These are phyloP conservation scores for Prosopocoilus inquinatus DNA, from an alignment of 2,888 invertebrate species.

Conservation along the genomic window DNA sequence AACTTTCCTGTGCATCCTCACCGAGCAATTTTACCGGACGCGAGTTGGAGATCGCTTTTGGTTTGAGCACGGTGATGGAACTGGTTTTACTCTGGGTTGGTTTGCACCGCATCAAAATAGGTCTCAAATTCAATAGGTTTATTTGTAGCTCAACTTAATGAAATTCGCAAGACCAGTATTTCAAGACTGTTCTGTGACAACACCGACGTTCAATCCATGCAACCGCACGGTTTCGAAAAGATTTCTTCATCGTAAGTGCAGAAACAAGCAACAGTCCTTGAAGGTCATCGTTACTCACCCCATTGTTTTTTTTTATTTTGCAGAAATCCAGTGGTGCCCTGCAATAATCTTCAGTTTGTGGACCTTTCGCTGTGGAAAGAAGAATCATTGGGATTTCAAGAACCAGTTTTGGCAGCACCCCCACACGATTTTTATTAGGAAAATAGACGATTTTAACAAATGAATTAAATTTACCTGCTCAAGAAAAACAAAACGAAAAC, in stretches of 20 bases:
- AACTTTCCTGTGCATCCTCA: conserved; percentile 83
- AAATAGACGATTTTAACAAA: conserved; percentile 2
- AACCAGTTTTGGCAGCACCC: conserved; percentile 3
- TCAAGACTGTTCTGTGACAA: conserved; percentile 81
- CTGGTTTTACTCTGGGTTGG: conserved; percentile 63
- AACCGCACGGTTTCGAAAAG: conserved; percentile 65
- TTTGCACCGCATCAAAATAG: neutral
- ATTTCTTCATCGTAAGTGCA: conserved; percentile 58
- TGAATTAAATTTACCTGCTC: too few relatives aligned
- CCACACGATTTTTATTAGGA: conserved; percentile 8
- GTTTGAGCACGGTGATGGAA: conserved; percentile 67
- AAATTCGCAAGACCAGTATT: conserved; percentile 75
- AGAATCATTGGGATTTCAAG: conserved; percentile 11
- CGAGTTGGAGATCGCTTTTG: conserved; percentile 85
- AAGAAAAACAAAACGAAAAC: neutral
- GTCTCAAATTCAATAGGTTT: conserved; percentile 3
- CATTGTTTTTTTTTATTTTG: conserved; percentile 31
- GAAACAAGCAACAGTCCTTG: neutral
- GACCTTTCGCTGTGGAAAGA: conserved; percentile 65
- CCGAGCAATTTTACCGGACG: conserved; percentile 83
- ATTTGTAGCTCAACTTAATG: conserved; percentile 62
- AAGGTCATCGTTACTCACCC: neutral
- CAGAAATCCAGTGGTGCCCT: conserved; percentile 63
- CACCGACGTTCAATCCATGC: conserved; percentile 65
- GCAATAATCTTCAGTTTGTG: conserved; percentile 58